Base-by-base conservation (phyloP, 2,113 vertebrate species). In the Anarrhichthys ocellatus region DNA sequence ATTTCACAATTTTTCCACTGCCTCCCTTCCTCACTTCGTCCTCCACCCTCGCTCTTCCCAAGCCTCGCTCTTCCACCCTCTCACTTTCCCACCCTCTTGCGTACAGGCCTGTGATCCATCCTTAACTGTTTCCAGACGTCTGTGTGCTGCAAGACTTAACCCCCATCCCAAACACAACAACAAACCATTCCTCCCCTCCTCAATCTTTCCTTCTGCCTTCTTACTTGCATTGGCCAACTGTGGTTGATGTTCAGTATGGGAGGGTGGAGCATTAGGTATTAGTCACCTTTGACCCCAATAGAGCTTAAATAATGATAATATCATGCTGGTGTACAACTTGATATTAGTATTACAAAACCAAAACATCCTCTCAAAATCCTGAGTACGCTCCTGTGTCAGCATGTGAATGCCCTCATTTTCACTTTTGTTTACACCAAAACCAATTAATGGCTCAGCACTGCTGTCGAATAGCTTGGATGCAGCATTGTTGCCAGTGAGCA, bases 41-140 rank as follows among this genome's bases (percentile, higher is more conserved):
- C 85, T 92, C 91, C 90, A 88, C 87, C 91, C 90, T 92, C 87
- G 84, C 88, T 89, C 90, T 88, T 93, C 91, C 91, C 92, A 88
- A 79, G 80, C 69, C 46, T 78, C 79, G 29, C 36, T 87, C 90
- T 95, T 95, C 94, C 91, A 69, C 92, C 94, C 90, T 91, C 89
- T 85, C 80, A 81, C 78, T 94, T 95, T 95, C 95, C 95, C 95
- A 95, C 93, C 93, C 93, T 91, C 61, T 73, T 87, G 90, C 69
- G 34, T 86, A 80, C 78, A 91, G 82, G 90, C 91, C 91, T 91
- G 86, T 90, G 89, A 91, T 94, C 91, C 89, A 79, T 86, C 88
- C 88, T 88, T 96, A 96, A 96, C 94, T 92, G 91, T 92, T 95
- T 95, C 95, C 95, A 95, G 95, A 95, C 91, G 72, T 89, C 81